A percentile compares a stretch with the other conserved stretches of the same genome.
phyloP scores from a whole-genome alignment of 2,797 vertebrate species.

The Molossus molossus region DNA sequence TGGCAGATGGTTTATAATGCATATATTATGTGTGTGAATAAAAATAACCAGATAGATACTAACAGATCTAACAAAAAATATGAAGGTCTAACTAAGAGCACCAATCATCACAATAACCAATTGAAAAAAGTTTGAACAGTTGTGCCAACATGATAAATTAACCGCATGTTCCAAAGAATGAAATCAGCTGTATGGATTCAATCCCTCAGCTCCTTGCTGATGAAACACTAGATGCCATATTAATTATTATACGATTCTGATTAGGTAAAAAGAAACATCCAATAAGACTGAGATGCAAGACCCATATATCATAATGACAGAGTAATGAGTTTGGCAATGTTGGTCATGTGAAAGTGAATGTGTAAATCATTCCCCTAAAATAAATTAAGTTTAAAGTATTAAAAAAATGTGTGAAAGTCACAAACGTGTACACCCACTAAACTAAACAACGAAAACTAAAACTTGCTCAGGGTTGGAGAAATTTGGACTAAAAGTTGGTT shows the following conservation, averaged over 20 bases:
- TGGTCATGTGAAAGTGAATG: neutral
- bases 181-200: neutral
- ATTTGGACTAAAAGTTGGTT: neutral
- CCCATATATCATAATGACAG: constrained; percentile 47
- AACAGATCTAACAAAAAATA: neutral
- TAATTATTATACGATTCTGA: constrained; percentile 50
- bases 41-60: neutral
- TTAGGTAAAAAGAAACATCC: constrained; percentile 54
- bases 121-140: neutral
- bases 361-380: neutral
- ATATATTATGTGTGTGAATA: neutral
- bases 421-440: neutral
- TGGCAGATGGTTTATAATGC: neutral
- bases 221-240: constrained; percentile 20
- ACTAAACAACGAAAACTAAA: neutral
- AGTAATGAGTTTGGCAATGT: constrained; percentile 14
- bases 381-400: neutral
- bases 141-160: constrained; percentile 64
- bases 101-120: neutral
- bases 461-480: neutral
- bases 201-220: neutral
- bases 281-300: constrained; percentile 5
- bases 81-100: neutral
- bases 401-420: neutral
- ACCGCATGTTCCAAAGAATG: neutral